A percentile compares a stretch with the other conserved stretches of the same genome.
These are phyloP conservation scores for Steinernema hermaphroditum DNA, from an alignment of 2,888 invertebrate species.

Conservation along the genomic window DNA sequence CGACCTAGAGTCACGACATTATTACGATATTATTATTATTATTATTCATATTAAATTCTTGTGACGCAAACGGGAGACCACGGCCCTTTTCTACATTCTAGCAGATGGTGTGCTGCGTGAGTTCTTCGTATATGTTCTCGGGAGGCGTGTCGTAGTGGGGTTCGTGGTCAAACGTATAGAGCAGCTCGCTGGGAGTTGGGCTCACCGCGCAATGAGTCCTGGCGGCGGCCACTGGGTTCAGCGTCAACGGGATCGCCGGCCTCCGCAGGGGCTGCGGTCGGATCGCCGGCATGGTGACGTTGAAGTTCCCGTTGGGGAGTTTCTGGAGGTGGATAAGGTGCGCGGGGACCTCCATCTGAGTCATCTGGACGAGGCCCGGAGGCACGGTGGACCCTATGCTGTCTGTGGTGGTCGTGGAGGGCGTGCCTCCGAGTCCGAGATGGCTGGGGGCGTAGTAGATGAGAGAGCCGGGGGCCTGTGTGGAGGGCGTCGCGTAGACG, in stretches of 20 bases:
- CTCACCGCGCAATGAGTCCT: constrained; percentile 4
- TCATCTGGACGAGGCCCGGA: constrained; percentile 11
- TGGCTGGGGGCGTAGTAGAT: constrained; percentile 37
- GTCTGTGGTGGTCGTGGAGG: constrained; percentile 40
- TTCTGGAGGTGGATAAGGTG: constrained; percentile 56
- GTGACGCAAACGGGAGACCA: no score
- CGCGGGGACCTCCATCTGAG: constrained; percentile 48
- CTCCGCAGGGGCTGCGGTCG: constrained; percentile 26
- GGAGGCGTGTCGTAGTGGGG: constrained; percentile 61
- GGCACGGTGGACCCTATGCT: constrained; percentile 36
- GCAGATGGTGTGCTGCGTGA: constrained; percentile 27
- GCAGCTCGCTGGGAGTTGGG: constrained; percentile 56
- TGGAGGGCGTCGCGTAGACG: constrained; percentile 51
- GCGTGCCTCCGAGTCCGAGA: constrained; percentile 46
- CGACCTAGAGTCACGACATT: no score
- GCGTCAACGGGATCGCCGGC: not conserved
- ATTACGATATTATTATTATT: no score
- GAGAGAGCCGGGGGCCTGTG: constrained; percentile 43
- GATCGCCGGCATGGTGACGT: constrained; percentile 51
- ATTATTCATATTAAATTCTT: no score
- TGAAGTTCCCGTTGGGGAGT: constrained; percentile 60
- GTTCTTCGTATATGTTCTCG: constrained; percentile 42
- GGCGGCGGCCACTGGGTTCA: not conserved
- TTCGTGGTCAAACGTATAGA: constrained; percentile 61
- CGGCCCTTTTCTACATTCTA: not conserved